These are phyloP conservation scores for Ostrea denselamellosa DNA, from an alignment of 1,140 invertebrate genomes.

Conservation along the genomic window DNA sequence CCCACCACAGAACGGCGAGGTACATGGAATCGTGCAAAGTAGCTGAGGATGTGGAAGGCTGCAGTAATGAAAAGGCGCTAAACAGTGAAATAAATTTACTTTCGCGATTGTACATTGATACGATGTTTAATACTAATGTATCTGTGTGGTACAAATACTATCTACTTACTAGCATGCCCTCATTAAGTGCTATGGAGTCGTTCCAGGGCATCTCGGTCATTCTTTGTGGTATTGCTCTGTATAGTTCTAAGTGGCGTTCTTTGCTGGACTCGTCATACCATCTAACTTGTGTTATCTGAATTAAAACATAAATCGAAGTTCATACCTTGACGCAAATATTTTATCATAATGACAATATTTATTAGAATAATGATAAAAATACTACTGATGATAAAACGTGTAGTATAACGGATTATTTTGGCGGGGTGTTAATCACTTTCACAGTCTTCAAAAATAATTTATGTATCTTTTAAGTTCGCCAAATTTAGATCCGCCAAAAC, in stretches of 20 bases:
- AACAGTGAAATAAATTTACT: neutral
- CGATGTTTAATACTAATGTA: neutral
- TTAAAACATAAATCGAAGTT: no score
- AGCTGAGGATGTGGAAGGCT: neutral
- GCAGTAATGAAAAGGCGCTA: neutral
- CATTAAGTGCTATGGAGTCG: conserved; percentile 2
- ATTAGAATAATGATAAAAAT: no score
- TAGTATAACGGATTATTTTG: no score
- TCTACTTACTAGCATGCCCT: neutral
- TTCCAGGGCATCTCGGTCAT: conserved; percentile 19
- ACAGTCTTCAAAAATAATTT: no score
- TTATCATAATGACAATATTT: no score
- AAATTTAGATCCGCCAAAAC: no score
- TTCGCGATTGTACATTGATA: neutral
- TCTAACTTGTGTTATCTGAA: neutral
- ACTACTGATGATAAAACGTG: no score
- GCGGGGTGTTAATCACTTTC: no score
- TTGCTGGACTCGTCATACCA: conserved; percentile 7
- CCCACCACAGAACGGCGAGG: conserved; percentile 30
- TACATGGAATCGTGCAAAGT: conserved; percentile 7
- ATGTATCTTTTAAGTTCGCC: no score
- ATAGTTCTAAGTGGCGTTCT: neutral
- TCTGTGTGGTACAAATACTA: neutral
- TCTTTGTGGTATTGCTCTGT: neutral
- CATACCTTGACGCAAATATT: no score